Evolutionary conservation across 2,113 vertebrate species (phyloP).

Genomic region (Struthio camelus): DNA sequence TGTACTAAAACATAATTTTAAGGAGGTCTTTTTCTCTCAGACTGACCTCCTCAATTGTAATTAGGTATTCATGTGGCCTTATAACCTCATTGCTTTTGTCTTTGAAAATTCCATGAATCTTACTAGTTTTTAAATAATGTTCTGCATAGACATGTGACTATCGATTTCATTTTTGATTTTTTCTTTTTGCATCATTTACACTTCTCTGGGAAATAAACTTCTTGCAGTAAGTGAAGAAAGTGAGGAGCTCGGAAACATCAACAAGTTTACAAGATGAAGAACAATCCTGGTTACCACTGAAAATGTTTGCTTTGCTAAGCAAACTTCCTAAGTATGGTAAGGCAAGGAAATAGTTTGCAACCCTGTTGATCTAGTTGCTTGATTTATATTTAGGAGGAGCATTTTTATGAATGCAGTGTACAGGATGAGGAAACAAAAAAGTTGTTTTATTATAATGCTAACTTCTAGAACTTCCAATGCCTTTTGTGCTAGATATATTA

Average conservation of each 20-base stretch:
- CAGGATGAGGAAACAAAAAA: not conserved
- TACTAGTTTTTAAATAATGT: not conserved
- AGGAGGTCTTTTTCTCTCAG: not conserved
- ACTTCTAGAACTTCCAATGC: not conserved
- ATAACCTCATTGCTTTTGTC: not conserved
- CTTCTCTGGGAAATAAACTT: not conserved
- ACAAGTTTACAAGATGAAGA: not conserved
- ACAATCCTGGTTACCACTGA: not conserved
- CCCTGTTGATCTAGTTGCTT: not conserved
- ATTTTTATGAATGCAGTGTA: not conserved
- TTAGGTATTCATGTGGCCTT: not conserved
- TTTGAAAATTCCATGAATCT: not conserved
- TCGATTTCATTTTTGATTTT: not conserved
- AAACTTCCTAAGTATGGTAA: not conserved
- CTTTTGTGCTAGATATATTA: not conserved
- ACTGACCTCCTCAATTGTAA: not conserved
- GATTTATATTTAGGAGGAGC: not conserved
- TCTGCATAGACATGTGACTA: not conserved
- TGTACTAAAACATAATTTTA: not conserved
- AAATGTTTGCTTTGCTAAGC: not conserved
- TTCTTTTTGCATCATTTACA: not conserved
- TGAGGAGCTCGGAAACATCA: not conserved
- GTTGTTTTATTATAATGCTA: not conserved
- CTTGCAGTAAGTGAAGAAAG: not conserved
- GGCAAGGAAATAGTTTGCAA: not conserved